Base-by-base conservation (phyloP, 1,140 invertebrate species). In the Proctacanthus coquilletti region DNA sequence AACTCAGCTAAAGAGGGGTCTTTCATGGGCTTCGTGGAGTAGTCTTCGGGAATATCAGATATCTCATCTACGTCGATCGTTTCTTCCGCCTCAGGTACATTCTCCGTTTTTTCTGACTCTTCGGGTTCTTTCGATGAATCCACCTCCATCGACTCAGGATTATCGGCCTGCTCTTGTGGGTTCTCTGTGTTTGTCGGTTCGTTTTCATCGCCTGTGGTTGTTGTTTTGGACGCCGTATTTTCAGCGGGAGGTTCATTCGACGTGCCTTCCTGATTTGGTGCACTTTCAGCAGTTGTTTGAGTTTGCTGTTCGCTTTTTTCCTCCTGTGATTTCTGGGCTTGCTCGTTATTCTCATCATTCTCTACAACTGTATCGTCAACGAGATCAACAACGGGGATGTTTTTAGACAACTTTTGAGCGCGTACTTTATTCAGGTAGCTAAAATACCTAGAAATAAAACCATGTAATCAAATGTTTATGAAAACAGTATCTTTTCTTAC, bases 1-100 rank as follows among this genome's bases (percentile, higher is more conserved):
- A 74, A 20, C 33, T 58, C 52, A 18, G 49, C 46, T 34, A 58
- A 33, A 0, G 53, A 50, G 5, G 56, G 53, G 15, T 58, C 53
- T 11, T 36, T 23, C n/a, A 4, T 36, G 9, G 31, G 31, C 5
- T 34, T 30, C 3, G 27, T 25, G n/a, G 29, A 19, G 14, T 17
- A 8, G 3, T 18, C n/a, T 25, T 23, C 21, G 19, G 35, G 18
- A 3, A 10, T 15, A 11, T 38, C 39, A 3, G 20, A 13, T 9
- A 27, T 8, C 13, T 27, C 23, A 27, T 27, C 23, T 27, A 27
- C 8, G 23, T 27, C 23, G 30, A 23, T 27, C 18, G n/a, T n/a
- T n/a, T n/a, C n/a, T n/a, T n/a, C n/a, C n/a, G 31, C 11, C 14
- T 39, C 31, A 27, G 52, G 48, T 23, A 42, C 41, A 18, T 37